Evolutionary conservation across 2,888 invertebrate species (phyloP), one percentile per base, ranked within the genome.

Genomic region (Drosophila siamana): DNA sequence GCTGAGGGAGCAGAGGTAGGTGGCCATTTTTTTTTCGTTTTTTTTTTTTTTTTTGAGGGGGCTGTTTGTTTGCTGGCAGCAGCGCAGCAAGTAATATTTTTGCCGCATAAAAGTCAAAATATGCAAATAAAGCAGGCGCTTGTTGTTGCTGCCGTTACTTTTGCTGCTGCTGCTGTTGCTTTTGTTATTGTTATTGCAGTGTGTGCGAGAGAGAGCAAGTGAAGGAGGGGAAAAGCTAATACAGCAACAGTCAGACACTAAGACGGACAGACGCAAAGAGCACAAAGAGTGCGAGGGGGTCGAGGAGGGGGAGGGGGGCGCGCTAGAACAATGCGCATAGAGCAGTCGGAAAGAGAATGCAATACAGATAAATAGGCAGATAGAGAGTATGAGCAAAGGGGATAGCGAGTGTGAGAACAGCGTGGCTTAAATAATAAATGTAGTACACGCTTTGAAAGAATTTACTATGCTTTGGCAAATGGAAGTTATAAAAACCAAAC

Each of bases 381-480:
- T 4, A n/a, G 11, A 11, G 33, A 33, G 30, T n/a, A 11, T n/a
- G 30, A 33, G 30, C 30, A n/a, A 3, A 33, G 4, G 4, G 30
- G 24, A 40, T 26, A 50, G 38, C 40, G 48, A 48, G 46, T 38
- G 54, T 47, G 55, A 54, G 65, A 59, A 69, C 50, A 77, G 86
- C 78, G 64, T 78, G 83, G 82, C 82, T 82, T 82, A 82, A 82
- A 82, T 82, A 82, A 82, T 82, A 82, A 82, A 82, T 82, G 82
- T 82, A 82, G 82, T 86, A 82, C 82, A 82, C 76, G 86, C 80
- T 86, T 86, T 82, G 83, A 86, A 86, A 82, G 83, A 82, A 82
- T 82, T 82, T 82, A 82, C 82, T 86, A 86, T 83, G 74, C 81
- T 82, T 82, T 85, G 83, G 78, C 83, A 82, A 85, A 82, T 82